Evolutionary conservation across 2,797 vertebrate genomes (phyloP), one percentile per base, ranked within the genome.

Genomic region (Steatocranus sp.): DNA sequence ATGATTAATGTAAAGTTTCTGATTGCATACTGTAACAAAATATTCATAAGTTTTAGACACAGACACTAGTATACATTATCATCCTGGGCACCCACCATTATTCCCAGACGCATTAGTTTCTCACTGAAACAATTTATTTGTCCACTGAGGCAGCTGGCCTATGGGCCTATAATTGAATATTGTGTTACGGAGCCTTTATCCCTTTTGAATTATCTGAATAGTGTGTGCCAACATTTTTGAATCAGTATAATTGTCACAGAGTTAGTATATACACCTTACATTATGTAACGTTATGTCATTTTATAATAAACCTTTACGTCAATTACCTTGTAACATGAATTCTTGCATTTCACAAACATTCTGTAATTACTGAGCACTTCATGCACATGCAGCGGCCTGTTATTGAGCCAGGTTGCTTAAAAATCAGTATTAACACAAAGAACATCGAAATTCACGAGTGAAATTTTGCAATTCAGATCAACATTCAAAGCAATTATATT

Each of bases 1-100:
- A 96, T 95, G 91, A 95, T 95, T 95, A 94, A 96, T 94, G 93
- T 83, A 92, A 94, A 92, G 92, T 91, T 94, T 94, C 91, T 95
- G 92, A 94, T 94, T 95, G 91, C 93, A 92, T 84, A 92, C 89
- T 91, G 91, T 92, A 95, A 95, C 92, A 90, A 95, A 95, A 95
- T 94, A 93, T 94, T 93, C 92, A 93, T 90, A 92, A 82, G 83
- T 89, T 94, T 92, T 85, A 89, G 87, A 92, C 87, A 90, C 85
- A 90, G 92, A 92, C 79, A 94, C 89, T 66, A 75, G 86, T 91
- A 83, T 87, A 92, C 86, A 88, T 93, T 88, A 92, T 93, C 87
- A 88, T 90, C 88, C 75, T 43, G 82, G 75, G 84, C 83, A 83
- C 63, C 78, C 63, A 61, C 76, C 75, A 85, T 85, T 86, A 88